Conservation (phyloP, 1,140 invertebrate genomes). For the Drosophila sp. region DNA sequence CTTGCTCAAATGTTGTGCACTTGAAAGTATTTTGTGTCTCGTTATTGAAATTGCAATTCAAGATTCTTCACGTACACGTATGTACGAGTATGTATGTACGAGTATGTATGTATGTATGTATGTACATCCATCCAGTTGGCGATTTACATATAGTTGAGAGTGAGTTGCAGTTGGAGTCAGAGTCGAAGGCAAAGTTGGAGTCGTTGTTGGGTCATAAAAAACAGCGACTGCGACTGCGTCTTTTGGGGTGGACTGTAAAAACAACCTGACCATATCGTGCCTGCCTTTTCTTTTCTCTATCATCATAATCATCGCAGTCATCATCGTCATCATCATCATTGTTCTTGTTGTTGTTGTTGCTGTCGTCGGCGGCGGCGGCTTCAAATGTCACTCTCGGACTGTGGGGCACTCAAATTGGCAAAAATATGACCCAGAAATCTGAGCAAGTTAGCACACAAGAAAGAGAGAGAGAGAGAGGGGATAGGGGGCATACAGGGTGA, state of each 20-base stretch:
- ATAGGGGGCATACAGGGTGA: neutral
- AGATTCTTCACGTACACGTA: conserved; percentile 75
- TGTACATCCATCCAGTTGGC: conserved; percentile 52
- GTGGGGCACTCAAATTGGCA: conserved; percentile 58
- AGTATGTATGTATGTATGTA: neutral
- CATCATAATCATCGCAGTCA: neutral
- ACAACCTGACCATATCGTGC: conserved; percentile 74
- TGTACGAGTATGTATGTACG: conserved; percentile 1
- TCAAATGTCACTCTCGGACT: conserved; percentile 64
- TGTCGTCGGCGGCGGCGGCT: conserved; percentile 53
- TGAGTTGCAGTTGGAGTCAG: neutral
- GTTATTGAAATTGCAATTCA: conserved; percentile 80
- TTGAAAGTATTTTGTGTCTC: conserved; percentile 75
- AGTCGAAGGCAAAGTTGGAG: neutral
- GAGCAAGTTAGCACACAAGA: conserved; percentile 27
- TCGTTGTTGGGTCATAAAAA: conserved; percentile 61
- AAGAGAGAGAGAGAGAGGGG: conserved; percentile 1
- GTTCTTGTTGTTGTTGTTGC: conserved; percentile 18
- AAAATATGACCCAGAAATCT: conserved; percentile 76
- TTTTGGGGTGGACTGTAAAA: conserved; percentile 56
- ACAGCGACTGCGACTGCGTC: conserved; percentile 10
- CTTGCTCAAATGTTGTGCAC: conserved; percentile 44
- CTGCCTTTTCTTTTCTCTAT: conserved; percentile 18
- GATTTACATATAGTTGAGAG: conserved; percentile 63
- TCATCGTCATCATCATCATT: conserved; percentile 1